Evolutionary conservation across 2,113 vertebrate species (phyloP), one percentile per base, ranked within the genome.

Genomic region (Microtus richardsoni): DNA sequence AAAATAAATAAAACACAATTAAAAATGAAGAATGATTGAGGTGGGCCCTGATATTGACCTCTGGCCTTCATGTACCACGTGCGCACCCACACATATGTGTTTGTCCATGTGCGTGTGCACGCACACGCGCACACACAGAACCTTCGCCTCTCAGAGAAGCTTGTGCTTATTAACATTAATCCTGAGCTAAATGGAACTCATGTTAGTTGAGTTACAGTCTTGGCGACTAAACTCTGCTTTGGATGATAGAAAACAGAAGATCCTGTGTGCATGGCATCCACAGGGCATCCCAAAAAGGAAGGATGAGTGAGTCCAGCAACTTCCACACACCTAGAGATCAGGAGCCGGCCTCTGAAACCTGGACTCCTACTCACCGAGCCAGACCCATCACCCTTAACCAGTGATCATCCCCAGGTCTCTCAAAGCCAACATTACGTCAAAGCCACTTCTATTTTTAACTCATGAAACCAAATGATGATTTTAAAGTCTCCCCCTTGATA

Each of bases 361-460:
- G 58, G 44, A 3, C 10, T 3, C 44, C 28, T 11, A 11, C 5
- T 21, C 2, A 0, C 8, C 10, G 36, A 60, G 4, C 28, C 22
- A 21, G 44, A n/a, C 19, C 49, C 26, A 78, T 16, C 47, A 79
- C 16, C 77, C 10, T 14, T 54, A 36, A 36, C 30, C 77, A 58
- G 7, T n/a, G 78, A 54, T 54, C 77, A 44, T 30, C 47, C 44
- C 75, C 44, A 19, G 4, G n/a, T n/a, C 36, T 79, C 70, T 64
- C 11, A 26, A 77, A 64, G 17, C 17, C 54, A 79, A 36, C 47
- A 54, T 12, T 44, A 14, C 10, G 58, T 16, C 49, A 8, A 26
- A 12, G 28, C 78, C 30, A 71, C 41, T 24, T 78, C 44, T 77
- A 5, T 28, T 49, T 88, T 88, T 88, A 88, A 66, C 58, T 89